Evolutionary conservation across 2,888 invertebrate species (phyloP).

Genomic region (Apamea anceps): DNA sequence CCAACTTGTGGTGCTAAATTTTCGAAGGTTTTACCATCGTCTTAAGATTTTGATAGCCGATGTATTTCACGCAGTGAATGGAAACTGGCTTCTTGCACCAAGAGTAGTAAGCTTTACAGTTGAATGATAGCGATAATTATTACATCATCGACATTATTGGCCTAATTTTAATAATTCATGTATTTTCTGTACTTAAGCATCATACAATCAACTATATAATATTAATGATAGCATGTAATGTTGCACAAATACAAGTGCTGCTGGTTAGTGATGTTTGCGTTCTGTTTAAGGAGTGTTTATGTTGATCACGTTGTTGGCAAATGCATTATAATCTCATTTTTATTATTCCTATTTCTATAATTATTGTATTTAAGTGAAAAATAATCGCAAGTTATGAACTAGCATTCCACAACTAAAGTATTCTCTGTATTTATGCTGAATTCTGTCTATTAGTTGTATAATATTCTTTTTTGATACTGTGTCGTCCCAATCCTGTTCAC

Average conservation of each 20-base stretch:
- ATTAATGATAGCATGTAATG: slow-evolving; percentile 66
- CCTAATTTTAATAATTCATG: slow-evolving; percentile 71
- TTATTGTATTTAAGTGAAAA: slow-evolving; percentile 64
- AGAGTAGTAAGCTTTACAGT: slow-evolving; percentile 52
- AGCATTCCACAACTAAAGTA: slow-evolving; percentile 65
- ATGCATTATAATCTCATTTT: slow-evolving; percentile 60
- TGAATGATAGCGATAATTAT: slow-evolving; percentile 56
- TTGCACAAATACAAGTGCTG: slow-evolving; percentile 76
- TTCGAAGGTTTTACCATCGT: slow-evolving; percentile 88
- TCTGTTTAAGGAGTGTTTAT: slow-evolving; percentile 31
- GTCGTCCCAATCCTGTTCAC: slow-evolving; percentile 34
- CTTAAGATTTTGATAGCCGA: slow-evolving; percentile 85
- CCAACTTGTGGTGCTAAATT: slow-evolving; percentile 90
- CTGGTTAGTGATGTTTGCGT: slow-evolving; percentile 68
- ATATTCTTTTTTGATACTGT: slow-evolving; percentile 58
- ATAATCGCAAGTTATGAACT: slow-evolving; percentile 55
- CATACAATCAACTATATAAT: slow-evolving; percentile 52
- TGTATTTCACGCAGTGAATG: slow-evolving; percentile 77
- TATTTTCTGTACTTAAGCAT: slow-evolving; percentile 63
- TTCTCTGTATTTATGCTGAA: slow-evolving; percentile 39
- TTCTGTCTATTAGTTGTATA: slow-evolving; percentile 29
- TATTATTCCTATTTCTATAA: slow-evolving; percentile 53
- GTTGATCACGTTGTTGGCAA: slow-evolving; percentile 56
- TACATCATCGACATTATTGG: slow-evolving; percentile 69
- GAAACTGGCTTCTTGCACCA: slow-evolving; percentile 80